These are phyloP conservation scores for Frankliniella intonsa DNA, from an alignment of 2,888 invertebrate species.

Conservation along the genomic window DNA sequence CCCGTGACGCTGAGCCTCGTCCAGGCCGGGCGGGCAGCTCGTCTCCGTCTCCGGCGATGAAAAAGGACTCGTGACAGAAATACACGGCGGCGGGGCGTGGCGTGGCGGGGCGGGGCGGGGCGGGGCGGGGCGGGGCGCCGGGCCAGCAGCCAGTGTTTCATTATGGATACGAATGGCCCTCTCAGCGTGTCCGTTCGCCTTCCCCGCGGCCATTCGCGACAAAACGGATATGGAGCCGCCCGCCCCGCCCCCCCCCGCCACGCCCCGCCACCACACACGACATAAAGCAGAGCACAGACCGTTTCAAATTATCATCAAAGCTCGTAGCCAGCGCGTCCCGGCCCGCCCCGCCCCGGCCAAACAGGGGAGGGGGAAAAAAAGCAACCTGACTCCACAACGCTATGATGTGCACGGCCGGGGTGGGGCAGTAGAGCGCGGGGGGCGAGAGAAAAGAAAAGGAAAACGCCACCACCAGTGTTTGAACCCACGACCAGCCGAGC, in stretches of 20 bases:
- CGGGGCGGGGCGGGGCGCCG: neutral
- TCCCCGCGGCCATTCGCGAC: neutral
- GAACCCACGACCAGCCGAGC: too few species aligned
- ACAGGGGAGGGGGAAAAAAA: too few species aligned
- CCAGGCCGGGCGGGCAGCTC: neutral
- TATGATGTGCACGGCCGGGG: neutral
- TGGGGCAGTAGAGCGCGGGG: neutral
- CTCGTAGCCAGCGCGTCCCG: too few species aligned
- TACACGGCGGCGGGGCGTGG: neutral
- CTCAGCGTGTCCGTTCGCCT: neutral
- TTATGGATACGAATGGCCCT: slow-evolving; percentile 22
- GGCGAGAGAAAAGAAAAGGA: neutral
- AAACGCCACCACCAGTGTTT: too few species aligned
- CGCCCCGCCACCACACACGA: too few species aligned
- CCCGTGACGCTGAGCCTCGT: too few species aligned
- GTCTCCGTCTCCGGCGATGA: neutral
- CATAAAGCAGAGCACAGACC: too few species aligned
- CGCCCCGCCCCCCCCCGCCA: too few species aligned
- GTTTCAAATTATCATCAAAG: too few species aligned
- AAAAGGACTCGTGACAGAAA: neutral
- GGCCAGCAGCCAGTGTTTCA: neutral
- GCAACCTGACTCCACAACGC: too few species aligned
- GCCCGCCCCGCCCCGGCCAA: too few species aligned
- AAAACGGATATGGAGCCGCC: too few species aligned
- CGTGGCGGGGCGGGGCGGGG: neutral